Conservation (phyloP, 2,113 vertebrate species). For the Brachyhypopomus occidentalis region DNA sequence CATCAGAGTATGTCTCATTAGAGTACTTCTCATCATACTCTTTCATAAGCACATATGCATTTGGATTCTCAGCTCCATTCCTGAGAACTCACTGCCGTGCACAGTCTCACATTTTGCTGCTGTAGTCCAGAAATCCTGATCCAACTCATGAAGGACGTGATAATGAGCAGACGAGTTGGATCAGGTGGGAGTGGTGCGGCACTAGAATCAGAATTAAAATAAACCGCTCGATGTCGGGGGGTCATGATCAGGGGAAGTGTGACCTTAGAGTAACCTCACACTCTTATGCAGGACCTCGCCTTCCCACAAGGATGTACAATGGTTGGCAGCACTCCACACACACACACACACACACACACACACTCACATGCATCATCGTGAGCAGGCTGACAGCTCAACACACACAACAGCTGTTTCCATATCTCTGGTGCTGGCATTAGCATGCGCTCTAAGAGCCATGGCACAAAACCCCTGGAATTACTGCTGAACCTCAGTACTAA, state of each 20-base stretch:
- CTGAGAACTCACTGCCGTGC: too few relatives aligned
- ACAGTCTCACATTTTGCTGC: too few relatives aligned
- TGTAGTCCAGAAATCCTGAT: too few relatives aligned
- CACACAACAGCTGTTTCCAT: constrained; percentile 7
- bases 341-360: background rate
- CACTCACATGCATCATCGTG: background rate
- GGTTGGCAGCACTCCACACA: background rate
- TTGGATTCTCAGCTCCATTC: too few relatives aligned
- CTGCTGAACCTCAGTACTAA: constrained; percentile 6
- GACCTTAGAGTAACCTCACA: background rate
- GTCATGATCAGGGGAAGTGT: background rate
- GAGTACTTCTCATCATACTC: background rate
- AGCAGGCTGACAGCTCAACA: constrained; percentile 23
- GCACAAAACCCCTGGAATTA: background rate
- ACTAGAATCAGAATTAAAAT: too few relatives aligned
- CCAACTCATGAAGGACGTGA: too few relatives aligned
- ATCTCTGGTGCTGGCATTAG: constrained; percentile 1
- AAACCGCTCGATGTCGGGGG: background rate
- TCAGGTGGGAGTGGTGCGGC: too few relatives aligned
- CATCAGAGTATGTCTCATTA: background rate
- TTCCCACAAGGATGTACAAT: constrained; percentile 27
- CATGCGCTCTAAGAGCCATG: background rate
- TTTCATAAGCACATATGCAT: too few relatives aligned
- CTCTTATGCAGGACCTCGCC: background rate
- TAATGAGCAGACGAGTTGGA: too few relatives aligned